Base-by-base conservation (phyloP, 2,113 vertebrate species). In the Paralichthys olivaceus region DNA sequence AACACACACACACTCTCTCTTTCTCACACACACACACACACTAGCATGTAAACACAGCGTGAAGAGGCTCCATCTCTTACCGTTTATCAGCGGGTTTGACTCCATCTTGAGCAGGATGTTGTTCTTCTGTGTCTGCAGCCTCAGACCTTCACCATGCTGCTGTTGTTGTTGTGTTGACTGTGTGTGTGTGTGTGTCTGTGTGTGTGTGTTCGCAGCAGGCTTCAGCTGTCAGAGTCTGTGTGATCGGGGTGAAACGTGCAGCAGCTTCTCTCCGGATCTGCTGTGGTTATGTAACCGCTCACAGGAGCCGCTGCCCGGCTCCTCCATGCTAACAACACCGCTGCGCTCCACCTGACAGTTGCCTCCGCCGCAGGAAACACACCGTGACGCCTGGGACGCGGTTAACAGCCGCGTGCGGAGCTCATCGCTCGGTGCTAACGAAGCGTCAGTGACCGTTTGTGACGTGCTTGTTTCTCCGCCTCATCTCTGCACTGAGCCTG, bases 71-170 rank as follows among this genome's bases (percentile, higher is more conserved):
- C 59, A 19, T 15, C 34, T 14, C 94, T 94, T 43, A 94, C 94
- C 93, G 81, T 93, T 94, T 55, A 94, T 90, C 68, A 94, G 85
- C 70, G 90, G 85, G 86, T 91, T 93, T 49, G 93, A 76, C 28
- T 94, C 93, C 93, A 94, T 95, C 86, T 87, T 87, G 56, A 66
- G 53, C 7, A 2, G 6, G 26, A 20, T 22, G 63, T 51, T 63
- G 57, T 57, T 59, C 14, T 17, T 69, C 5, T 58, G 11, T 60
- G 26, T n/a, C 25, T 57, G 56, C 26, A 15, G 56, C 5, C 17
- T 20, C 20, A 53, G 20, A 40, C 11, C 37, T 40, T 2, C 11
- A 12, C 37, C 37, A 40, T 53, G 53, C 25, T 53, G 14, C 45
- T 62, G 26, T 32, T 17, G 22, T 47, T 43, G 37, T 49, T 47